phyloP scores from a whole-genome alignment of 1,140 invertebrate genomes.

The Dysdera silvatica region DNA sequence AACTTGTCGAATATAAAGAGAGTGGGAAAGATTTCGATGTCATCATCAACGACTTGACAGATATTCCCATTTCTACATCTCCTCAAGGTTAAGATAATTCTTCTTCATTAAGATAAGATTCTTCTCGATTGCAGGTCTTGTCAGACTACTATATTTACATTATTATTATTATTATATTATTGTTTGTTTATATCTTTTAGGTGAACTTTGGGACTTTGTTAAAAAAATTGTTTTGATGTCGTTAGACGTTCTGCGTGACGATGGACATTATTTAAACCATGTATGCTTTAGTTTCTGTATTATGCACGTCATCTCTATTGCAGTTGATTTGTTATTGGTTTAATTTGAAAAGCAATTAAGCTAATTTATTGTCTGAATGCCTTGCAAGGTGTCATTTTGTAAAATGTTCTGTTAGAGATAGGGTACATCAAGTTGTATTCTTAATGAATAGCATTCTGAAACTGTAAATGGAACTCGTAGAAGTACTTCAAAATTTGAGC shows the following conservation, averaged over 20 bases:
- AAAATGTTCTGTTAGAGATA: background rate
- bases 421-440: background rate
- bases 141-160: background rate
- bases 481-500: too few species aligned
- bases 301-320: background rate
- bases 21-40: constrained; percentile 80
- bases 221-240: constrained; percentile 69
- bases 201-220: constrained; percentile 80
- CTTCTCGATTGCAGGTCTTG: background rate
- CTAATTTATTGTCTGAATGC: background rate
- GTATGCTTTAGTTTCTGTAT: constrained; percentile 50
- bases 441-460: background rate
- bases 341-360: background rate
- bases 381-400: background rate
- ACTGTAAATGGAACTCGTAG: background rate
- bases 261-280: constrained; percentile 81
- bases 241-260: constrained; percentile 64
- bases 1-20: constrained; percentile 65
- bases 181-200: constrained; percentile 33
- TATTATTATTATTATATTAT: background rate
- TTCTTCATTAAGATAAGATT: background rate
- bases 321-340: constrained; percentile 4
- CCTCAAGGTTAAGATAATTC: constrained; percentile 46
- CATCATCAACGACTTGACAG: constrained; percentile 85
- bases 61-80: constrained; percentile 68